Conservation (phyloP, 2,797 vertebrate species). For the Xiphophorus birchmanni region DNA sequence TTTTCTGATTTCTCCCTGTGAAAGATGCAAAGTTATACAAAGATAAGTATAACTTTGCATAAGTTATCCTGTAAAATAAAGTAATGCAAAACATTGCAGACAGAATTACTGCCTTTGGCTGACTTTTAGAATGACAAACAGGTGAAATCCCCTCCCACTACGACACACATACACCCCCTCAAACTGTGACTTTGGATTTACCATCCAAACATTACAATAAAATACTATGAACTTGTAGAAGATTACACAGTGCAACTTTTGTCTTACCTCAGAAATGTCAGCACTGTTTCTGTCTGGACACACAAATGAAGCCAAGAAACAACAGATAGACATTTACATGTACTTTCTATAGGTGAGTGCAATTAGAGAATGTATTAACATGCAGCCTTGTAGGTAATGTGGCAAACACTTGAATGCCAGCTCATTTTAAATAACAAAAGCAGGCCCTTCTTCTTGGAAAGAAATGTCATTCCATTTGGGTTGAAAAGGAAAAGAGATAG, state of each 20-base stretch:
- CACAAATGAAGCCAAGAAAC: conserved; percentile 19
- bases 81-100: not conserved
- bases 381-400: not conserved
- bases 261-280: conserved; percentile 59
- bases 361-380: conserved; percentile 25
- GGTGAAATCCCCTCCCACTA: not conserved
- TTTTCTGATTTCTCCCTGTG: not conserved
- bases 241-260: conserved; percentile 41
- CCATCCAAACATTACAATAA: conserved; percentile 15
- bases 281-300: conserved; percentile 45
- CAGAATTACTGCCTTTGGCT: not conserved
- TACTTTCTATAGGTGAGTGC: conserved; percentile 18
- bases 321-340: conserved; percentile 38
- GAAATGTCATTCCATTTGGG: not conserved
- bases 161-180: not conserved
- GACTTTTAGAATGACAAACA: conserved; percentile 5
- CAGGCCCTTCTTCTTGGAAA: not conserved
- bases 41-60: too few species aligned
- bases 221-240: conserved; percentile 32
- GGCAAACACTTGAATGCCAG: conserved; percentile 14
- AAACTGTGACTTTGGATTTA: conserved; percentile 5
- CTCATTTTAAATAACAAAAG: conserved; percentile 6
- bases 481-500: not conserved
- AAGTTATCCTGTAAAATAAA: not conserved
- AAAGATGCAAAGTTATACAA: not conserved